These are phyloP conservation scores for Porites divaricata DNA, from an alignment of 92 coral and sea anemone genomes.

Conservation along the genomic window DNA sequence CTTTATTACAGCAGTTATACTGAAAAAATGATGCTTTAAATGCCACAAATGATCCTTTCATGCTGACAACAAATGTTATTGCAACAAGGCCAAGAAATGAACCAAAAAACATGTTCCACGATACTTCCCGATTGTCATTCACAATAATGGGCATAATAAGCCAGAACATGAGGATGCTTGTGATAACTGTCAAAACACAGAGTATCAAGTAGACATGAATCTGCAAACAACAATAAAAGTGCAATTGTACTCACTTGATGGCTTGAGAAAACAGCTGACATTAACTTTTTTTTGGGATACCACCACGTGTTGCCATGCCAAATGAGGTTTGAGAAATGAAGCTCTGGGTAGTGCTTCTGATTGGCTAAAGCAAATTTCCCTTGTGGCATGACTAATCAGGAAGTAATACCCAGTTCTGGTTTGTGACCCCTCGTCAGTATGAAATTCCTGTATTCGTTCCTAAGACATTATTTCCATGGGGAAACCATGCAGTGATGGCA, in stretches of 20 bases:
- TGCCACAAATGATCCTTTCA: conserved; percentile 72
- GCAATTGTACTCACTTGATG: background rate
- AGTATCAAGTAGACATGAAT: conserved; percentile 72
- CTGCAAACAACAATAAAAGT: conserved; percentile 44
- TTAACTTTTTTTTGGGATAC: no score
- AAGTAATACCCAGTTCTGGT: no score
- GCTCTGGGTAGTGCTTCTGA: no score
- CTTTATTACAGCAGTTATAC: conserved; percentile 65
- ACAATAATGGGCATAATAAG: conserved; percentile 66
- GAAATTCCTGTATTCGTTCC: no score
- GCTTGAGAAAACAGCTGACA: no score
- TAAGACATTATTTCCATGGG: no score
- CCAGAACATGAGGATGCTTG: conserved; percentile 78
- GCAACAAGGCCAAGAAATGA: conserved; percentile 79
- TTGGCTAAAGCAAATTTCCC: no score
- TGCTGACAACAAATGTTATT: conserved; percentile 68
- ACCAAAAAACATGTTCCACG: conserved; percentile 86
- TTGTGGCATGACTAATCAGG: no score
- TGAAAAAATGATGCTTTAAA: conserved; percentile 72
- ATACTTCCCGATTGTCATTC: conserved; percentile 41
- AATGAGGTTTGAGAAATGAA: no score
- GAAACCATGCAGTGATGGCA: no score
- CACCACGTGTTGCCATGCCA: no score
- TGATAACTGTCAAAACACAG: conserved; percentile 54
- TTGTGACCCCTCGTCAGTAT: no score